Base-by-base conservation (phyloP, 2,888 invertebrate genomes). In the Amphipoea oculea region DNA sequence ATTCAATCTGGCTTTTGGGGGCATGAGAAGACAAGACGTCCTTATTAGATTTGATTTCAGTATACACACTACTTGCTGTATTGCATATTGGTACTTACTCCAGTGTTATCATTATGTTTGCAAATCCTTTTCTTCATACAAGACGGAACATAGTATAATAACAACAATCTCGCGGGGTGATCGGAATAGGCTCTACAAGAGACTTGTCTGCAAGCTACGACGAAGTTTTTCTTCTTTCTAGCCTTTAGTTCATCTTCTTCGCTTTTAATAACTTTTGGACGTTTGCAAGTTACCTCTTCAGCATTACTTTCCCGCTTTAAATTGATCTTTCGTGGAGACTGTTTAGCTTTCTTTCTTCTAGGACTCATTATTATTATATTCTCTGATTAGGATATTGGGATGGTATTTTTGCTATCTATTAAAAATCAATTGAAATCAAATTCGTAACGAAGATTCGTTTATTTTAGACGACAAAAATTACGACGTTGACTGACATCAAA, bases 121-220 rank as follows among this genome's bases (percentile, higher is more conserved):
- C 95, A 95, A 73, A 86, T 75, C 68, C 45, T 88, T 54, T 79
- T 87, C 67, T 91, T 91, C 62, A 93, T 86, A 86, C 96, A 96
- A 12, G 90, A 73, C 4, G 96, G 96, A 62, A 94, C 87, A 89
- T 93, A 93, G 87, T 93, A 93, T 42, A 93, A 60, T 42, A 96
- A 81, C 60, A 94, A 92, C 14, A 96, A 90, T 69, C 96, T 90
- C 42, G 92, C 88, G n/a, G 87, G 84, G 57, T 93, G 90, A 84
- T 96, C 91, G 69, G 91, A 93, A 82, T 95, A 96, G 0, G 93
- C 93, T 70, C 92, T 92, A 78, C 90, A 93, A 0, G 96, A 96
- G 3, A 96, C 95, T 86, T 92, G 89, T 88, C 94, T 93, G 87
- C 96, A 96, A 12, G 96, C 96, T 81, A 91, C 92, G 1, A 96